Conservation (phyloP, 2,797 vertebrate species). For the Hydrophis major region DNA sequence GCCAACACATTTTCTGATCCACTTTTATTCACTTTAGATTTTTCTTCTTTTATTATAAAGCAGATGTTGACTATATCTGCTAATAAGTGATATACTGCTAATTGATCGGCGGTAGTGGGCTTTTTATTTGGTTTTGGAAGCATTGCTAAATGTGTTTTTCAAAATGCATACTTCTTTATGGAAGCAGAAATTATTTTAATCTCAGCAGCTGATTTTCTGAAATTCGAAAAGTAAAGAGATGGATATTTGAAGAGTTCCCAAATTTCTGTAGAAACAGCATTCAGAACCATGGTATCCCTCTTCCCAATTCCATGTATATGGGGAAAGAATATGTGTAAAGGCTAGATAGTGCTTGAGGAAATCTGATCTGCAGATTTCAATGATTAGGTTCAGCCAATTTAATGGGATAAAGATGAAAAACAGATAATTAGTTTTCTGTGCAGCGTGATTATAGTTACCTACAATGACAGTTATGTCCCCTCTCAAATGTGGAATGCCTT, state of each 20-base stretch:
- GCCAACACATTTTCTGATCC: constrained; percentile 37
- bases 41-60: constrained; percentile 17
- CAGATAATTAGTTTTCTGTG: constrained; percentile 65
- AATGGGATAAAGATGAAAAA: constrained; percentile 45
- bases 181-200: constrained; percentile 28
- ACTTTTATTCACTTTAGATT: constrained; percentile 3
- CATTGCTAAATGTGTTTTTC: constrained; percentile 4
- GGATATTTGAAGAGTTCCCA: background rate
- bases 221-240: constrained; percentile 16
- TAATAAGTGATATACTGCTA: background rate
- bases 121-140: background rate
- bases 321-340: constrained; percentile 20
- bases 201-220: background rate
- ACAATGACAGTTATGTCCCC: constrained; percentile 54
- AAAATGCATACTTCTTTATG: background rate
- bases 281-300: fast-evolving
- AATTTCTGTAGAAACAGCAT: fast-evolving
- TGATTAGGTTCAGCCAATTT: constrained; percentile 47
- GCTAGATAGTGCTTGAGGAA: constrained; percentile 50
- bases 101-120: background rate
- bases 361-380: constrained; percentile 43
- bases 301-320: constrained; percentile 8
- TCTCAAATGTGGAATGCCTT: constrained; percentile 46
- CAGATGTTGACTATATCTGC: background rate
- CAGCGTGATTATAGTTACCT: constrained; percentile 51